Evolutionary conservation across 2,888 invertebrate species (phyloP).

Genomic region (Ormyrus pomaceus): DNA sequence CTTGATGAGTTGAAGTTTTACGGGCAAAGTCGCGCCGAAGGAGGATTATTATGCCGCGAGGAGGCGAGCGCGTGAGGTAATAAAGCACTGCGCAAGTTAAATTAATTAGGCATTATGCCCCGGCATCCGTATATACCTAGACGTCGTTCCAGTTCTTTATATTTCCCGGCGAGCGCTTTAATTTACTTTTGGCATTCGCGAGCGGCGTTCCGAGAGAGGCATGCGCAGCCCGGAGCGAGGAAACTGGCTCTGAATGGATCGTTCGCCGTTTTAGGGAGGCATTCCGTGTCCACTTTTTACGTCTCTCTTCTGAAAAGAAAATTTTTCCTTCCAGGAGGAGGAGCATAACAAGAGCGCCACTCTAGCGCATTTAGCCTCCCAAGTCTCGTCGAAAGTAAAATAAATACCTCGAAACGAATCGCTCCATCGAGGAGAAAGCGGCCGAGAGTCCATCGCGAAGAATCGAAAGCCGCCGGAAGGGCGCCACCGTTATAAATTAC

Average conservation of each 20-base stretch:
- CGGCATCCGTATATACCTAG: background rate
- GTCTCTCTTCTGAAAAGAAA: no score
- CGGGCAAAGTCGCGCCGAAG: background rate
- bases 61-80: background rate
- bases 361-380: no score
- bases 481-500: constrained; percentile 57
- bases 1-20: constrained; percentile 27
- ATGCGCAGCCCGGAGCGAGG: background rate
- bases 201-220: background rate
- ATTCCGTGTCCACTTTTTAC: background rate
- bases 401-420: background rate
- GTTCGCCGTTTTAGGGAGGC: background rate
- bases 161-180: constrained; percentile 14
- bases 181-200: constrained; percentile 26
- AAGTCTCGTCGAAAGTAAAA: no score
- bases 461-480: background rate
- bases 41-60: no score
- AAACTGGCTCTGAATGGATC: background rate
- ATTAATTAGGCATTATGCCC: constrained; percentile 33
- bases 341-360: no score
- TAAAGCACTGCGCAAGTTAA: constrained; percentile 26
- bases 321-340: no score
- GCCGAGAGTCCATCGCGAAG: background rate
- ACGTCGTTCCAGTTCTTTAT: constrained; percentile 14
- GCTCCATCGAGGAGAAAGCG: background rate